Evolutionary conservation across 2,113 vertebrate genomes (phyloP).

Genomic region (Corapipo altera): DNA sequence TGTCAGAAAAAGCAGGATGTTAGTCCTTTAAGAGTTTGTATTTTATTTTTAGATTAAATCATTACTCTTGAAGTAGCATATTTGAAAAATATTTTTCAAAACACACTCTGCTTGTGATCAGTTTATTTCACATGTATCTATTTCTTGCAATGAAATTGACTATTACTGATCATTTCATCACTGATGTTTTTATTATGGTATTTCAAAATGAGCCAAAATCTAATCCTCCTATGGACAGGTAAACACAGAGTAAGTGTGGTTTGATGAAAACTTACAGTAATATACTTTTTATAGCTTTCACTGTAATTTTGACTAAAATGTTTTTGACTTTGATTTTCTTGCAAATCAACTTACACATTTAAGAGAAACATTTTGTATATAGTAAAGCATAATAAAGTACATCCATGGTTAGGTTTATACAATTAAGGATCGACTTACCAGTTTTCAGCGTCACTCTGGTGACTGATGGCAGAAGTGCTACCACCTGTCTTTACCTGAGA

Average conservation of each 20-base stretch:
- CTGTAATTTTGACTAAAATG: neutral
- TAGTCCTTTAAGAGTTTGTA: neutral
- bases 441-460: neutral
- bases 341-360: neutral
- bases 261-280: neutral
- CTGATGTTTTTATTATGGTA: neutral
- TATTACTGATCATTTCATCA: neutral
- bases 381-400: neutral
- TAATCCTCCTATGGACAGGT: neutral
- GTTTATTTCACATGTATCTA: neutral
- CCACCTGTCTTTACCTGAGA: neutral
- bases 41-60: neutral
- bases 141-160: neutral
- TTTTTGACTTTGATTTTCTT: neutral
- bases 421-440: neutral
- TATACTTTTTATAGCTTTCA: neutral
- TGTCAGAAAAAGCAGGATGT: neutral
- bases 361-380: neutral
- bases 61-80: neutral
- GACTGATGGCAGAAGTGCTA: neutral
- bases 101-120: neutral
- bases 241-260: neutral
- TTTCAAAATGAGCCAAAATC: neutral
- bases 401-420: neutral
- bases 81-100: neutral